These are phyloP conservation scores for Mimumesa dahlbomi DNA, from an alignment of 2,888 invertebrate genomes.

Conservation along the genomic window DNA sequence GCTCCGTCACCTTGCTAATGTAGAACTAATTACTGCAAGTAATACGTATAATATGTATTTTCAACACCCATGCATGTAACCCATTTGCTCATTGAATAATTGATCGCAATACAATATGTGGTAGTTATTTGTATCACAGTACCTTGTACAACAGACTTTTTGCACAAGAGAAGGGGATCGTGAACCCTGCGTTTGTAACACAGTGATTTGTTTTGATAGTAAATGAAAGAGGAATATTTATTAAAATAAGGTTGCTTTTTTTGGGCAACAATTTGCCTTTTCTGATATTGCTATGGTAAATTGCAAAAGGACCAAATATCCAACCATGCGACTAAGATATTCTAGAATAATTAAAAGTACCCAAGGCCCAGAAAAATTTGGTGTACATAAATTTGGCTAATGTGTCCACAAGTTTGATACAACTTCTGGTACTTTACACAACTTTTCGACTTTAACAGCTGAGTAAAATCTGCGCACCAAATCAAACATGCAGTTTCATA, in stretches of 20 bases:
- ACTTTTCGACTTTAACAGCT: background rate
- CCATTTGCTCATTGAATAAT: conserved; percentile 24
- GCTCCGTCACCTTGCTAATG: conserved; percentile 31
- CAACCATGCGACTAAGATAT: conserved; percentile 41
- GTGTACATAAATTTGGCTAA: conserved; percentile 9
- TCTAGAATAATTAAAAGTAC: conserved; percentile 20
- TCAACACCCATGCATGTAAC: conserved; percentile 54
- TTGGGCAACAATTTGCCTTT: background rate
- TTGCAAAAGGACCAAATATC: conserved; percentile 40
- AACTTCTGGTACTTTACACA: background rate
- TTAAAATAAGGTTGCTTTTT: background rate
- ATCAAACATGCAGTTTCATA: conserved; percentile 27
- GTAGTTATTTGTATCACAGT: background rate
- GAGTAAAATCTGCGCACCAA: conserved; percentile 31
- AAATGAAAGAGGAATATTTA: conserved; percentile 1
- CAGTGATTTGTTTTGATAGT: background rate
- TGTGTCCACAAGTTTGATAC: background rate
- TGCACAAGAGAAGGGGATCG: too few species aligned
- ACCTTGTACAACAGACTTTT: too few species aligned
- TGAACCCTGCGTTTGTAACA: too few species aligned
- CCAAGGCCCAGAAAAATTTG: conserved; percentile 20
- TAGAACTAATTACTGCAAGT: conserved; percentile 24
- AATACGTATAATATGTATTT: conserved; percentile 28
- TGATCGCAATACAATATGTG: conserved; percentile 13
- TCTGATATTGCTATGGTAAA: background rate